Evolutionary conservation across 2,888 invertebrate species (phyloP).

Genomic region (Sarcophaga rosellei): DNA sequence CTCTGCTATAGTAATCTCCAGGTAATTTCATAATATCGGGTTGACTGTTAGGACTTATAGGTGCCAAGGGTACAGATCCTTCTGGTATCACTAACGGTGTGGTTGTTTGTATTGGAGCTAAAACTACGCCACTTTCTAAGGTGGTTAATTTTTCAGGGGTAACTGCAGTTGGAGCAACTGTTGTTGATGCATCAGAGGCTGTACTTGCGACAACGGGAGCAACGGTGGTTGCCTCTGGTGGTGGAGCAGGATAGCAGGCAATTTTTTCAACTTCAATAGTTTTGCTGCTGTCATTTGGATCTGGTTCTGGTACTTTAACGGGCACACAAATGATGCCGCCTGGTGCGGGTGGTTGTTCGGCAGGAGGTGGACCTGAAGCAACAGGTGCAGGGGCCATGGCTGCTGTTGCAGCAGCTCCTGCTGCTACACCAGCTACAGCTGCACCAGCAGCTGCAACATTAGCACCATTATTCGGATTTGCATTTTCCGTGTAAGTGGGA

Average conservation of each 20-base stretch:
- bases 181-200: conserved; percentile 35
- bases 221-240: conserved; percentile 70
- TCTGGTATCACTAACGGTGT: conserved; percentile 71
- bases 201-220: conserved; percentile 26
- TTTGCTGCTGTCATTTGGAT: conserved; percentile 78
- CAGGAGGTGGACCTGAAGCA: conserved; percentile 38
- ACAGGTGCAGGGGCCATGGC: conserved; percentile 38
- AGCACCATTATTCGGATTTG: neutral
- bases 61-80: conserved; percentile 73
- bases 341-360: conserved; percentile 65
- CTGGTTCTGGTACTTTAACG: conserved; percentile 77
- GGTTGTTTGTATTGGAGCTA: conserved; percentile 74
- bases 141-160: conserved; percentile 35
- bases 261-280: conserved; percentile 78
- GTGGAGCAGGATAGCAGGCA: conserved; percentile 79
- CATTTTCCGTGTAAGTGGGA: conserved; percentile 16
- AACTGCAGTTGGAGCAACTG: conserved; percentile 54
- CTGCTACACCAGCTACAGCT: conserved; percentile 29
- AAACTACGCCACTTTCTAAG: conserved; percentile 48
- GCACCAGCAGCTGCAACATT: conserved; percentile 42
- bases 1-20: conserved; percentile 66
- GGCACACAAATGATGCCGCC: conserved; percentile 78
- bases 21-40: conserved; percentile 77
- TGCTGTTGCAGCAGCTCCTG: conserved; percentile 41
- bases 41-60: conserved; percentile 66